Evolutionary conservation across 2,888 invertebrate species (phyloP).

Genomic region (Athalia circularis): DNA sequence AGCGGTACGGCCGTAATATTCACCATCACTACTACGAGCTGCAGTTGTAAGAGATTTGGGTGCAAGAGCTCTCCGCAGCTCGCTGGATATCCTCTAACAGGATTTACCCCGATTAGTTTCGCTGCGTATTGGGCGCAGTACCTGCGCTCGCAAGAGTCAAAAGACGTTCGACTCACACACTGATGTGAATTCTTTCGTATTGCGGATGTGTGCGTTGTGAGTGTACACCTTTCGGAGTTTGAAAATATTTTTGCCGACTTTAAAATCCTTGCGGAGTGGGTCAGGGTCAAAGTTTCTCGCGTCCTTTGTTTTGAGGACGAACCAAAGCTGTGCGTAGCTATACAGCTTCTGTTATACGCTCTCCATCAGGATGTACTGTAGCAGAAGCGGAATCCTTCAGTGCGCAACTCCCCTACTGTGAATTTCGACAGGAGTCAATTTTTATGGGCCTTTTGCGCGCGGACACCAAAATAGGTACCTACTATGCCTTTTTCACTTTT

Average conservation of each 20-base stretch:
- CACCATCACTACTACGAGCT: too few species aligned
- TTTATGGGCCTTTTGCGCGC: constrained; percentile 22
- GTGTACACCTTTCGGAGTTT: neutral
- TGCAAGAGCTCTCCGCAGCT: too few species aligned
- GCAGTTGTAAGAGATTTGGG: too few species aligned
- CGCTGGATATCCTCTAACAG: too few species aligned
- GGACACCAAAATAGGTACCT: neutral
- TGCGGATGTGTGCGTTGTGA: too few species aligned
- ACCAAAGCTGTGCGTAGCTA: neutral
- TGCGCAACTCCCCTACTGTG: constrained; percentile 1
- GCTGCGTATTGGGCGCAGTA: neutral
- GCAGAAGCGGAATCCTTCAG: neutral
- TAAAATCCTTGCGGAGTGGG: constrained; percentile 17
- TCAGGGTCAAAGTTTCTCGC: constrained; percentile 19
- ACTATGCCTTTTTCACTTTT: too few species aligned
- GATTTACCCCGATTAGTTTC: too few species aligned
- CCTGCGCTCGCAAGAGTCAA: neutral
- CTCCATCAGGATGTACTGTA: too few species aligned
- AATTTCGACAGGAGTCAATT: constrained; percentile 44
- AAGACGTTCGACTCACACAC: neutral
- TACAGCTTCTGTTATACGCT: neutral
- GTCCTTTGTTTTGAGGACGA: constrained; percentile 13
- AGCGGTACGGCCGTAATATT: too few species aligned
- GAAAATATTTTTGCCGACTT: constrained; percentile 15
- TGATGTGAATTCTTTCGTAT: neutral